Base-by-base conservation (phyloP, 2,888 invertebrate species). In the Acleris laterana region DNA sequence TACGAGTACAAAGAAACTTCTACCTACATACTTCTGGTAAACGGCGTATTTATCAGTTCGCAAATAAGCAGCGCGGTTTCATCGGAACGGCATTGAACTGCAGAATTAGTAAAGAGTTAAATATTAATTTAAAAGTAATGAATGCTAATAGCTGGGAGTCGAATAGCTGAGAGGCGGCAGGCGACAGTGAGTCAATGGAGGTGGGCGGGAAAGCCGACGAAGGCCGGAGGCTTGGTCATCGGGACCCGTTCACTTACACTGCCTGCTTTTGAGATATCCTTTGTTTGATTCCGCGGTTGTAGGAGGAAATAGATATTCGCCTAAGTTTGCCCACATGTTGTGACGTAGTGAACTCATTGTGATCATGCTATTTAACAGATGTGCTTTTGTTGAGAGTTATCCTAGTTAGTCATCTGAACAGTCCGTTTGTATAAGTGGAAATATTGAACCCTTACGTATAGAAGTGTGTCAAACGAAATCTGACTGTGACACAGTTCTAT, bases 221-320 rank as follows among this genome's bases (percentile, higher is more conserved):
- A 91, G 91, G 90, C 78, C 82, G 73, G 58, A 71, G 79, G 81
- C 80, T 87, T 86, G 89, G 85, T 81, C 87, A 87, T 83, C 85
- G 79, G 78, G 78, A 81, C 81, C 82, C 83, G 76, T 62, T 66
- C 66, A 66, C 66, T 65, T 56, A 50, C 57, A 38, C 13, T 59
- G 56, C 56, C 32, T 56, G 28, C 48, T 44, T 13, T 46, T 20
- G 16, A 52, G 32, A 19, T 58, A 59, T 32, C 32, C 58, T 59
- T 59, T 59, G 57, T 17, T 32, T 52, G 28, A 19, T 42, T 42
- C 38, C 20, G 7, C 32, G 20, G 1, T 42, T 42, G 38, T 16
- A 55, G 55, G 38, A 49, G 46, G 16, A 20, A 49, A 49, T 20
- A 11, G 19, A 17, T 49, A 49, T 13, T 20, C 0, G 49, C 49